Base-by-base conservation (phyloP, 2,888 invertebrate species). In the Vanessa cardui region DNA sequence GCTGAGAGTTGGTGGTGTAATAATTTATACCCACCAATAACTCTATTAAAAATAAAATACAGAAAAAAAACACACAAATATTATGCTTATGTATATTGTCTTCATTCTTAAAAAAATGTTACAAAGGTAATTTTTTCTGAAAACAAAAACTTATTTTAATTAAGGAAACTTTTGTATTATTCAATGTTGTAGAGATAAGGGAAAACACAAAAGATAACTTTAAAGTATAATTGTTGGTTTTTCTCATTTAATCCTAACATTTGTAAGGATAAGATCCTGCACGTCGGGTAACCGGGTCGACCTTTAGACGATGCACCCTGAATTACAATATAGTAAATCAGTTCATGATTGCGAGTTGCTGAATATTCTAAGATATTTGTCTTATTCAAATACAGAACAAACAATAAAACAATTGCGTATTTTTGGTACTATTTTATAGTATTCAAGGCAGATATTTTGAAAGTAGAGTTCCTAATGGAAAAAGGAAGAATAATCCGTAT, bases 311-410 rank as follows among this genome's bases (percentile, higher is more conserved):
- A 89, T 87, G 88, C 86, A 84, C 78, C 74, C 83, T 82, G 89
- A 89, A 89, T 90, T 82, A 78, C 85, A 84, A 88, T 88, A 84
- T 82, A 86, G 84, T 83, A 87, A 71, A 62, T 71, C 61, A 63
- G 61, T 61, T 68, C 61, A 58, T 67, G 50, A 56, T 66, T 58
- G 71, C 49, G 52, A 58, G 58, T 59, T 44, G 16, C 46, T 52
- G 46, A 66, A 45, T 59, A 63, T 49, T 62, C 58, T 58, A 58
- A 62, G 58, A 62, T 58, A 56, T 58, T 56, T 18, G 33, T 56
- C 56, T 54, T 31, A 16, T 16, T n/a, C 16, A 54, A 26, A 52
- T 52, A 5, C 21, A 21, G 12, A 15, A 4, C 20, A 26, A 52
- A 12, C 21, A 5, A 20, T n/a, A 49, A 49, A 49, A 39, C 12